Evolutionary conservation across 1,140 invertebrate species (phyloP), one percentile per base, ranked within the genome.

Genomic region (Pseudomyrmex dendroicus): DNA sequence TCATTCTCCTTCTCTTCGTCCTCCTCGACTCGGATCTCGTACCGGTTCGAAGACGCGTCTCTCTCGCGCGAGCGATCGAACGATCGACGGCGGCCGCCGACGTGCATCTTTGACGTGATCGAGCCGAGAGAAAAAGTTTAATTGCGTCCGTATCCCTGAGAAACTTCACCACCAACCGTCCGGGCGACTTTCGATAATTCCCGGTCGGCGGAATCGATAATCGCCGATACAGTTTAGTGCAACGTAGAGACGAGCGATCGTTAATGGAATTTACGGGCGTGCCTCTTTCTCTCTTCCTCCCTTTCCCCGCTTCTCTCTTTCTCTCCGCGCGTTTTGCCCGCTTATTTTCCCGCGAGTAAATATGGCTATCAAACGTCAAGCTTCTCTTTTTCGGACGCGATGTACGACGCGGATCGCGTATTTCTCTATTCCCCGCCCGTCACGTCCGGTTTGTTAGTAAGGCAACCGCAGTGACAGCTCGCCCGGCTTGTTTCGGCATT

Each of bases 21-120:
- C 52, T 7, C 15, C 13, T 64, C 61, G 78, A 57, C 62, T 72
- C 17, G 46, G 44, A 0, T 7, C 35, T 35, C 52, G 64, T 73
- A 89, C 88, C 82, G 84, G 84, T 86, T 88, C 70, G 80, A 68
- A 82, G 66, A 82, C 56, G 78, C 35, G 35, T 35, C 35, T 35
- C 35, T 35, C 35, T 9, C 70, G 17, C 54, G 68, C 68, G 56
- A 64, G 62, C 52, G 50, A 59, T 67, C 50, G 48, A 9, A 2
- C 83, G 73, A 87, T 84, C 86, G 64, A 52, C 67, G 70, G 35
- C 35, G 5, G 35, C 35, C 35, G 62, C 68, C 52, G 22, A 13
- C 48, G 17, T 48, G 48, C 64, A 73, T 83, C 87, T 85, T 83
- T 85, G 77, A 88, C 84, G 73, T 63, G 56, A 63, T 59, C 59